These are phyloP conservation scores for Acanthornis magna DNA, from an alignment of 2,797 vertebrate species.

Conservation along the genomic window DNA sequence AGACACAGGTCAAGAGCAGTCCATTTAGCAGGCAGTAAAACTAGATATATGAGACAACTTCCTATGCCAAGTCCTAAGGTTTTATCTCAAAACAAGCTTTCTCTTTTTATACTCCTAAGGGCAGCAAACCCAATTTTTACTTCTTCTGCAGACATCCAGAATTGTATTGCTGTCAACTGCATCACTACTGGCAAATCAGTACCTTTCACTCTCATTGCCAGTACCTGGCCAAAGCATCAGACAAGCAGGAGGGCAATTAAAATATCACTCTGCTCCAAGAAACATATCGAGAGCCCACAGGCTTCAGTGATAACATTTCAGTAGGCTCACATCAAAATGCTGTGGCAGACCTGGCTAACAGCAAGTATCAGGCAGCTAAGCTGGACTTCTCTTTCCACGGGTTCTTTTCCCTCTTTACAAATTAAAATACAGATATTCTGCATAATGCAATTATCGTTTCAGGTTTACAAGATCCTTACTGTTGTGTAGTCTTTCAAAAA, in stretches of 20 bases:
- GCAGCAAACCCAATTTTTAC: background rate
- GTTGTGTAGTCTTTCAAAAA: background rate
- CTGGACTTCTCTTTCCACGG: background rate
- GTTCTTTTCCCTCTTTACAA: background rate
- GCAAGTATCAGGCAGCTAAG: background rate
- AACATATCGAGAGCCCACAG: background rate
- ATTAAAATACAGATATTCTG: background rate
- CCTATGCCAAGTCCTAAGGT: background rate
- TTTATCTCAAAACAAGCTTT: conserved; percentile 9
- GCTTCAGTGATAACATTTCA: background rate
- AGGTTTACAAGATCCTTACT: background rate
- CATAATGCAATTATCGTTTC: background rate
- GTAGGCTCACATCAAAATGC: background rate
- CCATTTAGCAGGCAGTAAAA: background rate
- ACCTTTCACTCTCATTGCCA: background rate
- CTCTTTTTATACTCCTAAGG: background rate
- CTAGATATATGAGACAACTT: background rate
- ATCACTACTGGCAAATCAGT: background rate
- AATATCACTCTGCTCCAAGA: conserved; percentile 23
- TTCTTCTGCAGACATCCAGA: background rate
- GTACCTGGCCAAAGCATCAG: conserved; percentile 13
- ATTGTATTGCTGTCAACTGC: background rate
- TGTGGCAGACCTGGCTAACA: background rate
- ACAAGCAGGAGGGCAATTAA: conserved; percentile 26
- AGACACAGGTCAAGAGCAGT: background rate